phyloP scores from a whole-genome alignment of 2,888 invertebrate species.

The Gymnosoma rotundatum region DNA sequence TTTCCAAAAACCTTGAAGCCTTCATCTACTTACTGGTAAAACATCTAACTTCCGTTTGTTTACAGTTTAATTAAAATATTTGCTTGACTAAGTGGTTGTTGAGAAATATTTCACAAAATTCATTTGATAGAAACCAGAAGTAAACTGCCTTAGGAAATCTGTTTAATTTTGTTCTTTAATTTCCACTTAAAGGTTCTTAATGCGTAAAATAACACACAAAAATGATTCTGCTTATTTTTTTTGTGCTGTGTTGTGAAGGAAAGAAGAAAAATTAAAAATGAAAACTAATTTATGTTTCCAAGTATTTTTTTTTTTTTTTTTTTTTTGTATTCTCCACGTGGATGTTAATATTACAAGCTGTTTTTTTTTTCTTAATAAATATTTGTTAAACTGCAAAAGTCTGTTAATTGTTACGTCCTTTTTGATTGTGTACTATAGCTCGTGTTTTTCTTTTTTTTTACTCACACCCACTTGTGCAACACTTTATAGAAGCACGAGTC shows the following conservation, averaged over 20 bases:
- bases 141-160: background rate
- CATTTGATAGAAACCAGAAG: background rate
- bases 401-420: constrained; percentile 54
- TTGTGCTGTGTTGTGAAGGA: background rate
- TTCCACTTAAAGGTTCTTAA: too few relatives aligned
- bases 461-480: background rate
- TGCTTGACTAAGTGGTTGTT: constrained; percentile 20
- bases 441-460: background rate
- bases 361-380: constrained; percentile 11
- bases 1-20: too few relatives aligned
- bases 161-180: too few relatives aligned
- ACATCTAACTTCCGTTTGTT: too few relatives aligned
- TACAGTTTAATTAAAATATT: background rate
- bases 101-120: background rate
- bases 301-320: background rate
- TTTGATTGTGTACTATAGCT: background rate
- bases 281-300: constrained; percentile 28
- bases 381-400: constrained; percentile 47
- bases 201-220: too few relatives aligned
- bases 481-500: background rate
- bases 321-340: constrained; percentile 5
- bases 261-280: background rate
- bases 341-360: constrained; percentile 52
- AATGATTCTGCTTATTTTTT: background rate
- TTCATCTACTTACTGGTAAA: too few relatives aligned